Evolutionary conservation across 2,113 vertebrate species (phyloP).

Genomic region (Myxocyprinus asiaticus): DNA sequence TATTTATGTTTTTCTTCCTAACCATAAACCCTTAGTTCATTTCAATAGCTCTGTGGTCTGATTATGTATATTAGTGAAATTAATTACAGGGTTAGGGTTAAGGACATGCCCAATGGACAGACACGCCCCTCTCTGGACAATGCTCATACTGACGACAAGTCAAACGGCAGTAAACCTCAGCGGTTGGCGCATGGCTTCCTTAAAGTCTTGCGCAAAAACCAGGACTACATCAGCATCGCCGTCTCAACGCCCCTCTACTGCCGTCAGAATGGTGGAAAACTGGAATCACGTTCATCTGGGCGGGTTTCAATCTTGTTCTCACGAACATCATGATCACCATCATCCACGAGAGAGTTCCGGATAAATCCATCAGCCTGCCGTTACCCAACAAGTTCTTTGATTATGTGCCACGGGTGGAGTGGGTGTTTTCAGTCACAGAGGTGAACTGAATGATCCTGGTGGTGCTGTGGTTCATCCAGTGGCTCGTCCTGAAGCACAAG

Average conservation of each 20-base stretch:
- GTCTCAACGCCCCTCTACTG: constrained; percentile 73
- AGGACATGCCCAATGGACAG: constrained; percentile 43
- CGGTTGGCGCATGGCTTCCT: constrained; percentile 62
- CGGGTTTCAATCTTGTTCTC: constrained; percentile 79
- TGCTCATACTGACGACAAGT: constrained; percentile 35
- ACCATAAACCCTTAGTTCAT: too few species aligned
- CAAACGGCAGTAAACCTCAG: constrained; percentile 39
- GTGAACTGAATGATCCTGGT: constrained; percentile 84
- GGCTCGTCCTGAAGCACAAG: constrained; percentile 88
- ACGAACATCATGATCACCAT: constrained; percentile 86
- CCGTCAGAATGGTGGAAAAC: constrained; percentile 90
- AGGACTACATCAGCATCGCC: constrained; percentile 81
- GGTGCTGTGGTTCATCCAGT: constrained; percentile 82
- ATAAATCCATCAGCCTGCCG: constrained; percentile 82
- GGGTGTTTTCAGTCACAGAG: constrained; percentile 89
- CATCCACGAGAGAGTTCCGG: constrained; percentile 85
- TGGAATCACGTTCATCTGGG: constrained; percentile 80
- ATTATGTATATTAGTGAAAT: too few species aligned
- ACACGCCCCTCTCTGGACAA: neutral
- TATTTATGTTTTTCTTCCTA: too few species aligned
- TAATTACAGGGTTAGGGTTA: too few species aligned
- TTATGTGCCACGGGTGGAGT: constrained; percentile 80
- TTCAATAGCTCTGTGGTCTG: too few species aligned
- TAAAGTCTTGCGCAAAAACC: constrained; percentile 73
- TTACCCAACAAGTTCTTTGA: constrained; percentile 91